Conservation (phyloP, 35 echinoderm and acorn worm species). For the Amphiura filiformis region DNA sequence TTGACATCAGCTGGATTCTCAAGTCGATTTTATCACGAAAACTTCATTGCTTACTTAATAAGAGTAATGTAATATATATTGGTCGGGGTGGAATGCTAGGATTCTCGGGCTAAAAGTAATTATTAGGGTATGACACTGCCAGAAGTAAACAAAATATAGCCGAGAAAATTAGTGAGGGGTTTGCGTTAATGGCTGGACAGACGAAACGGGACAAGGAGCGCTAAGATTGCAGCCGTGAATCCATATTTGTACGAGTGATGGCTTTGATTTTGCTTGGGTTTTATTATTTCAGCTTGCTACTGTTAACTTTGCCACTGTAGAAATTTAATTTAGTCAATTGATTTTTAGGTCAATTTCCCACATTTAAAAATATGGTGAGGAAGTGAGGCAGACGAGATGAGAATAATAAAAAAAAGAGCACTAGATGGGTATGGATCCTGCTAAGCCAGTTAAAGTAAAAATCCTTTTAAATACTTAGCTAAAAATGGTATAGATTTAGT, state of each 20-base stretch:
- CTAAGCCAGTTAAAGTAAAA: background rate
- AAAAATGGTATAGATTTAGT: conserved; percentile 3
- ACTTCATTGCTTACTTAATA: too few species aligned
- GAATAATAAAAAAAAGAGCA: background rate
- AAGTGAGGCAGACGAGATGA: background rate
- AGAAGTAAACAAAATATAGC: too few species aligned
- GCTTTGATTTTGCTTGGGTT: too few species aligned
- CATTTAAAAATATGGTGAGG: background rate
- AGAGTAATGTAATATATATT: too few species aligned
- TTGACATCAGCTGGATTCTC: background rate
- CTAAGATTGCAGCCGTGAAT: too few species aligned
- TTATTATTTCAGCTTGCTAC: conserved; percentile 1
- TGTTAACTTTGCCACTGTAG: background rate
- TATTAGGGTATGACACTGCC: too few species aligned
- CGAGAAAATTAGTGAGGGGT: too few species aligned
- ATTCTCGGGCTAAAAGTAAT: too few species aligned
- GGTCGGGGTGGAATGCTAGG: too few species aligned
- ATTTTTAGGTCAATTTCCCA: background rate
- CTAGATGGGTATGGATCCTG: background rate
- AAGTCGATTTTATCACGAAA: background rate
- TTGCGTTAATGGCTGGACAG: too few species aligned
- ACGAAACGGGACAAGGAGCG: too few species aligned
- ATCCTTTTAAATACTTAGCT: conserved; percentile 9
- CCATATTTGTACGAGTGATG: too few species aligned
- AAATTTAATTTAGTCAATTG: background rate